A percentile compares a stretch with the other conserved stretches of the same genome.
phyloP scores from a whole-genome alignment of 1,140 invertebrate species.

The Drosophila sulfurigaster region DNA sequence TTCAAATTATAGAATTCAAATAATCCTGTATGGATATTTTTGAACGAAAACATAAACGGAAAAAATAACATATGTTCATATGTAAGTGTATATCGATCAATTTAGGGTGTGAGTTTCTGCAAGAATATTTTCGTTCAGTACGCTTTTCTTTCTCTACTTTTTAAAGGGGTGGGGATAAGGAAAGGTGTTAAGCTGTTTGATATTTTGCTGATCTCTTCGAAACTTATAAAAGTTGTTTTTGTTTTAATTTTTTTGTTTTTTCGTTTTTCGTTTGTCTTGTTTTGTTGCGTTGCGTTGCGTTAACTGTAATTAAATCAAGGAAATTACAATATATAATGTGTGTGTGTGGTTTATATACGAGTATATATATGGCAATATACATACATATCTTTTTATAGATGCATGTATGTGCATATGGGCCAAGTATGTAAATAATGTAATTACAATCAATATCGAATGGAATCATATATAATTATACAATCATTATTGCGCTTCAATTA shows the following conservation, averaged over 20 bases:
- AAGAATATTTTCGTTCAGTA: not conserved
- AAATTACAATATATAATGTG: constrained; percentile 60
- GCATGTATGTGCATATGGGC: constrained; percentile 14
- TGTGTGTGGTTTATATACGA: constrained; percentile 15
- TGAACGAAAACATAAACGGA: not conserved
- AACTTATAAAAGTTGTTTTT: constrained; percentile 24
- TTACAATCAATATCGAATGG: constrained; percentile 78
- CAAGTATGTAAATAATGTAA: constrained; percentile 64
- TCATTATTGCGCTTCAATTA: constrained; percentile 67
- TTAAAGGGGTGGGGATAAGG: not conserved
- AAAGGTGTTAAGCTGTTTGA: not conserved
- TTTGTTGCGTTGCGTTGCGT: constrained; percentile 19
- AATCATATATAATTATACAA: constrained; percentile 78
- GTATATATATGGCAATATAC: constrained; percentile 21
- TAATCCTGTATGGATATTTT: too few species aligned
- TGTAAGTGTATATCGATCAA: not conserved
- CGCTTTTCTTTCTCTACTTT: not conserved
- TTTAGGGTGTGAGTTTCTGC: not conserved
- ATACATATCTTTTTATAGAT: constrained; percentile 14
- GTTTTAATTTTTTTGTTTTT: not conserved
- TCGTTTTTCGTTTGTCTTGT: not conserved
- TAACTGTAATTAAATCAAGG: constrained; percentile 32
- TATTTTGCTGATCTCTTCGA: constrained; percentile 8
- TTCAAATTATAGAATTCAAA: too few species aligned
- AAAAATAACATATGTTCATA: not conserved